Conservation (phyloP, 1,140 invertebrate species). For the Drosophila pseudoobscura region DNA sequence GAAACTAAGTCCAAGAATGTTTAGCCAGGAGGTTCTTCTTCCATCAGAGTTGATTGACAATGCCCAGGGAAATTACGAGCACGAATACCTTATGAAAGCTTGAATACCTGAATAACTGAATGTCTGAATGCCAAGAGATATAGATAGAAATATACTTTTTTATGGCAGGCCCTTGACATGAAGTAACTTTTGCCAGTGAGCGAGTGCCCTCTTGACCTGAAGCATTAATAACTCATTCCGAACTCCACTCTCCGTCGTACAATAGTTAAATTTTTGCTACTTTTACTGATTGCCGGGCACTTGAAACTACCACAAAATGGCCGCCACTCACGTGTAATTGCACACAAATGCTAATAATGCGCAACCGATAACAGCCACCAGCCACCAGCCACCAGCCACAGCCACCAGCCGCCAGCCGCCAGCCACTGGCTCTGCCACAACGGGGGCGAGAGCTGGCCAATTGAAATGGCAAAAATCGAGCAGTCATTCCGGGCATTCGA, state of each 20-base stretch:
- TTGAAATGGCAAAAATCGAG: constrained; percentile 56
- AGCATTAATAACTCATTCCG: constrained; percentile 42
- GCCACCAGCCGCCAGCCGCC: not conserved
- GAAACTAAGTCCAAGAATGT: constrained; percentile 35
- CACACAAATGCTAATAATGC: constrained; percentile 67
- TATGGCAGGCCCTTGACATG: constrained; percentile 6
- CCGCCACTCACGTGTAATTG: constrained; percentile 60
- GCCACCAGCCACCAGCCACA: constrained; percentile 15
- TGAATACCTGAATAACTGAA: too few relatives aligned
- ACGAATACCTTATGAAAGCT: too few relatives aligned
- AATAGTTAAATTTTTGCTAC: constrained; percentile 35
- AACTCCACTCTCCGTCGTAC: constrained; percentile 1
- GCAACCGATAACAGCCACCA: constrained; percentile 31
- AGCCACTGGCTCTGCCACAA: constrained; percentile 5
- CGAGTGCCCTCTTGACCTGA: constrained; percentile 5
- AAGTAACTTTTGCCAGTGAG: constrained; percentile 9
- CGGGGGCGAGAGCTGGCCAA: constrained; percentile 34
- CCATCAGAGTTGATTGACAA: constrained; percentile 28
- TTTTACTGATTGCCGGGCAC: constrained; percentile 33
- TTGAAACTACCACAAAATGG: constrained; percentile 57
- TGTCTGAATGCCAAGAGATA: not conserved
- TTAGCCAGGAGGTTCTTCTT: constrained; percentile 6
- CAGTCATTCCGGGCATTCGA: constrained; percentile 33
- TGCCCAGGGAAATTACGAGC: constrained; percentile 1
- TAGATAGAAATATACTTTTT: not conserved